phyloP scores from a whole-genome alignment of 1,140 invertebrate genomes.

The Schlechtendalia chinensis region DNA sequence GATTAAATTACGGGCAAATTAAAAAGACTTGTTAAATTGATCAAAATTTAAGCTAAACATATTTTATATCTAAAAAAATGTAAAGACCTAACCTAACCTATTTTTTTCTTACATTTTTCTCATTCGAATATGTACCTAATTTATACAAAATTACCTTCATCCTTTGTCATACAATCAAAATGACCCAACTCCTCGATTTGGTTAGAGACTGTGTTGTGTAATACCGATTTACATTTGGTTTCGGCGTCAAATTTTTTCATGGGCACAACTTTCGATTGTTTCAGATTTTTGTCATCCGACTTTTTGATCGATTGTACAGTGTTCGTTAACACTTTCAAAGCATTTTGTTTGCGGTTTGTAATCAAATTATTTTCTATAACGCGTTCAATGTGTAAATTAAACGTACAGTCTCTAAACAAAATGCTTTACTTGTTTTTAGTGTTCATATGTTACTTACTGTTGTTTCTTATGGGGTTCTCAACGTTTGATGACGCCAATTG shows the following conservation, averaged over 20 bases:
- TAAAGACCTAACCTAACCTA: too few species aligned
- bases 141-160: slow-evolving; percentile 19
- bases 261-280: slow-evolving; percentile 1
- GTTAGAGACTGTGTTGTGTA: neutral
- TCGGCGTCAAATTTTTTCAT: slow-evolving; percentile 14
- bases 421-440: too few species aligned
- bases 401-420: neutral
- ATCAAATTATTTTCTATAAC: slow-evolving; percentile 1
- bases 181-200: slow-evolving; percentile 11
- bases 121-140: too few species aligned
- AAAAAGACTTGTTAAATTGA: too few species aligned
- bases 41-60: too few species aligned
- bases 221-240: neutral
- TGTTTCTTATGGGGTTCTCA: slow-evolving; percentile 18
- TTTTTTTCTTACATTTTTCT: too few species aligned
- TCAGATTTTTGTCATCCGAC: neutral
- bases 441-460: neutral
- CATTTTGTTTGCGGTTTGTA: slow-evolving; percentile 6
- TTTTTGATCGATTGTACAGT: slow-evolving; percentile 30
- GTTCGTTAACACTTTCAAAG: slow-evolving; percentile 25
- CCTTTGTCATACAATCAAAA: neutral
- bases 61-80: too few species aligned
- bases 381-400: neutral
- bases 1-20: too few species aligned
- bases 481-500: neutral